Percentiles rank a stretch among this genome's conserved stretches.
Evolutionary conservation across 2,888 invertebrate genomes (phyloP).

Genomic region (Epicampocera succincta): DNA sequence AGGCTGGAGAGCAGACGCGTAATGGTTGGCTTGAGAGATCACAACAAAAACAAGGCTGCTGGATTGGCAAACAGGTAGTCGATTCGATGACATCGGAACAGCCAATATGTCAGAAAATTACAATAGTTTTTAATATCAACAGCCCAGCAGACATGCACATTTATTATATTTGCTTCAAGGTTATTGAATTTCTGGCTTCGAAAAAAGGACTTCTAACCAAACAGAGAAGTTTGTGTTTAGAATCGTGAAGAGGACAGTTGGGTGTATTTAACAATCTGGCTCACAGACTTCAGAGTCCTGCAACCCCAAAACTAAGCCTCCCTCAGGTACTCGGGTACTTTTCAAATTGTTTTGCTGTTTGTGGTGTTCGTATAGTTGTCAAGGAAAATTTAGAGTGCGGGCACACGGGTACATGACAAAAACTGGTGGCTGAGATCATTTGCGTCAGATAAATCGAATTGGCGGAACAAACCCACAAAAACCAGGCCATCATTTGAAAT

Average conservation of each 20-base stretch:
- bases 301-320: no score
- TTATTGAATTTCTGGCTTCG: constrained; percentile 54
- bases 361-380: no score
- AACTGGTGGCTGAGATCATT: constrained; percentile 61
- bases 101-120: constrained; percentile 70
- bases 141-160: no score
- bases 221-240: constrained; percentile 17
- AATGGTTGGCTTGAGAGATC: constrained; percentile 8
- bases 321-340: no score
- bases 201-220: constrained; percentile 20
- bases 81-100: constrained; percentile 53
- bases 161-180: not conserved
- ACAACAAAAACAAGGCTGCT: not conserved
- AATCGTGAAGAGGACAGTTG: constrained; percentile 35
- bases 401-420: no score
- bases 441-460: constrained; percentile 49
- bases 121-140: constrained; percentile 39
- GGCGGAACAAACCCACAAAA: constrained; percentile 35
- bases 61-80: constrained; percentile 51
- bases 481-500: constrained; percentile 55
- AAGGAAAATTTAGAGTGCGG: no score
- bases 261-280: no score
- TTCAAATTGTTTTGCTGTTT: no score
- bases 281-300: no score
- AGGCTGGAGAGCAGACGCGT: not conserved